Evolutionary conservation across 2,888 invertebrate genomes (phyloP), one percentile per base, ranked within the genome.

Genomic region (Ptilodon capucinus): DNA sequence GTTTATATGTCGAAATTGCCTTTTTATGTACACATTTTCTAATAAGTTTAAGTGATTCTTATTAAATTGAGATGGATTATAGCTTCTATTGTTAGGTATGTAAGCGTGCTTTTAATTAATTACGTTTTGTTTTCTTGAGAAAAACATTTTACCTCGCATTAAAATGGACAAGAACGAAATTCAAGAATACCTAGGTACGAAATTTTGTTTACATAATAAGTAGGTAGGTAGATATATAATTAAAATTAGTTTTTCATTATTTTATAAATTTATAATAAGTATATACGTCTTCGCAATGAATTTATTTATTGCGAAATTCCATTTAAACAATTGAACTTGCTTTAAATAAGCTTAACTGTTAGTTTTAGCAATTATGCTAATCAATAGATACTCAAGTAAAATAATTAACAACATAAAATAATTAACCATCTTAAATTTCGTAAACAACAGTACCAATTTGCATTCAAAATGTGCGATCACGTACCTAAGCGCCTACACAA

Each of bases 391-490:
- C 17, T 18, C 11, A 17, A 35, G 9, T 35, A 17, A 17, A 34
- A 61, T 46, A 63, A 46, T 54, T 57, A 57, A 59, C 57, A 61
- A 59, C 63, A 60, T 58, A 51, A 45, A 67, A 71, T 67, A 74
- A 69, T 74, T 71, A 72, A 74, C 76, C 76, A 65, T 60, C 69
- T 74, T 77, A 76, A 83, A 83, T 84, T 84, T 86, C 80, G 86
- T 86, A 85, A 81, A 74, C 76, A 80, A 79, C 79, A 79, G 76
- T 80, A 77, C 73, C 78, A 86, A 86, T 87, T 86, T 84, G 81
- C 82, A 84, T 84, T 82, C 73, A 81, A 83, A 87, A 87, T 87
- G 86, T 80, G 65, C 75, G 81, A 85, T 83, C 85, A 86, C 84
- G 86, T 82, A 83, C 79, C 79, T 76, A 81, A 74, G 72, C 75